These are phyloP conservation scores for Cryptotis parvus DNA, from an alignment of 2,113 vertebrate species.

Conservation along the genomic window DNA sequence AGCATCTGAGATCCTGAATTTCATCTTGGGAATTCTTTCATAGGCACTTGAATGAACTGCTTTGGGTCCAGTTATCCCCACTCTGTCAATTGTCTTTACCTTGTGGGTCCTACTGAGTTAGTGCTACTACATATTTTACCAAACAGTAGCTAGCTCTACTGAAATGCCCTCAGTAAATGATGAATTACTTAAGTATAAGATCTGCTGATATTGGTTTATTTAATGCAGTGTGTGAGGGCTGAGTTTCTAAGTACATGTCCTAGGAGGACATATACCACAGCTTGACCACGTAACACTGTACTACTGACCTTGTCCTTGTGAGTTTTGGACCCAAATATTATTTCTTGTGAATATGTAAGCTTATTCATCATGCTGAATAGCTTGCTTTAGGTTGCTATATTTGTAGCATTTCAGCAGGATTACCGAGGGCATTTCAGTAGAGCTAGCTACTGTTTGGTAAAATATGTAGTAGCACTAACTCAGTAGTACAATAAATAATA, in stretches of 20 bases:
- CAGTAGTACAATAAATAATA: neutral
- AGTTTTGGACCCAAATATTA: neutral
- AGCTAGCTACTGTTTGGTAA: neutral
- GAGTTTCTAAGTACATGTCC: neutral
- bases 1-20: neutral
- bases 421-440: neutral
- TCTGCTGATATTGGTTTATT: neutral
- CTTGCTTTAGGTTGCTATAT: neutral
- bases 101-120: neutral
- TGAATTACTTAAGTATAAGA: neutral
- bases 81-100: neutral
- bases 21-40: neutral
- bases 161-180: neutral
- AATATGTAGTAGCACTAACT: neutral
- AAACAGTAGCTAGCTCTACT: neutral
- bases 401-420: neutral
- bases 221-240: neutral
- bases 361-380: neutral
- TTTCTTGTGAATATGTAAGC: slow-evolving; percentile 2
- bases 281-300: neutral
- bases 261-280: neutral
- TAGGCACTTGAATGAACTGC: neutral
- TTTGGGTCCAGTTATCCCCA: neutral
- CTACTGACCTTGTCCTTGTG: neutral
- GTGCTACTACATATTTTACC: neutral